Base-by-base conservation (phyloP, 2,113 vertebrate species). In the Oreotrochilus melanogaster region DNA sequence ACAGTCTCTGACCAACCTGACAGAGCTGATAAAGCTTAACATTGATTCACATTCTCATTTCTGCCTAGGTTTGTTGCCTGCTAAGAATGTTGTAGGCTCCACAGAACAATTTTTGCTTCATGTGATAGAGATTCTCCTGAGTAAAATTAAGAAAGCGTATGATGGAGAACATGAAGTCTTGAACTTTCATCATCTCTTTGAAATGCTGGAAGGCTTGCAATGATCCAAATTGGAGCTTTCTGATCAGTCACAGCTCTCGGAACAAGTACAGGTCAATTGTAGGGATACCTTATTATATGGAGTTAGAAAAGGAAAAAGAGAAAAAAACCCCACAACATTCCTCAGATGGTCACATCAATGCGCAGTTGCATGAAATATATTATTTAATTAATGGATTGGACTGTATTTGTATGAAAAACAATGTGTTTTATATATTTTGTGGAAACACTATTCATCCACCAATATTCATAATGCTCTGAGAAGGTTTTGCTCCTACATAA, bases 121-220 rank as follows among this genome's bases (percentile, higher is more conserved):
- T 65, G 66, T 98, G 33, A 71, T 96, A 11, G 57, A 98, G 69
- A 97, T 98, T 89, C 73, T 98, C 13, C 62, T 98, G n/a, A 78
- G 53, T 45, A 97, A 98, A 11, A 90, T 98, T 33, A 96, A 89
- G 71, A 98, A 97, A 92, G 98, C 93, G 2, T 95, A 62, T 61
- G 95, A 97, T 62, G 79, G 92, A 57, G 96, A 93, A 79, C 4
- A 95, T 75, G 97, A 98, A 98, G 96, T 98, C 53, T 72, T 98
- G 48, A 97, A 98, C 71, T 98, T 98, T 78, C 98, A 98, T 69
- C 85, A 98, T 35, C 93, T 53, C 95, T 10, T 98, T 53, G 98
- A 98, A 45, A 79, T 98, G 37, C 97, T 97, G 71, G 97, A 98
- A 45, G 97, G 95, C 25, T 94, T 98, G 69, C 97, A 98, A 72